Conservation (phyloP, 2,888 invertebrate species). For the Chymomyza procnemis region DNA sequence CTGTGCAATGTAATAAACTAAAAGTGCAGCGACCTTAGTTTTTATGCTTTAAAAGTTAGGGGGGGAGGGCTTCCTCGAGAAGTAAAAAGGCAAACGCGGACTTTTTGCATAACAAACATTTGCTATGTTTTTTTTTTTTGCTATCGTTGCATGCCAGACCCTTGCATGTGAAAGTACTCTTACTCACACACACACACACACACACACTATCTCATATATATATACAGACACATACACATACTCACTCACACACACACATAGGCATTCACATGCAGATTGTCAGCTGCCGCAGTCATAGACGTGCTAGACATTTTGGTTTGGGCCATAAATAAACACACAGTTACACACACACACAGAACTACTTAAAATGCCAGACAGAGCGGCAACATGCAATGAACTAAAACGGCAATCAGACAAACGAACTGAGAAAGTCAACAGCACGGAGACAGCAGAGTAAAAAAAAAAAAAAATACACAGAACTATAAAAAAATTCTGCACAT, state of each 20-base stretch:
- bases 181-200: slow-evolving; percentile 30
- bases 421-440: slow-evolving; percentile 4
- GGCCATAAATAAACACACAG: slow-evolving; percentile 16
- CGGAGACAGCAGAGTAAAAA: not conserved
- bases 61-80: slow-evolving; percentile 9
- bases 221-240: not conserved
- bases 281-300: not conserved
- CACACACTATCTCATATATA: slow-evolving; percentile 30
- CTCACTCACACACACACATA: slow-evolving; percentile 23
- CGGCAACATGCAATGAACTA: slow-evolving; percentile 69
- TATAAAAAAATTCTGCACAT: not conserved
- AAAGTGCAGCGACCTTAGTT: slow-evolving; percentile 64
- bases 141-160: slow-evolving; percentile 35
- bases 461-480: not conserved
- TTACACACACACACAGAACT: slow-evolving; percentile 30
- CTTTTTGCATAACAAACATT: slow-evolving; percentile 66
- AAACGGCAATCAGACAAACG: slow-evolving; percentile 41
- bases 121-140: slow-evolving; percentile 19
- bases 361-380: slow-evolving; percentile 63
- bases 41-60: slow-evolving; percentile 33
- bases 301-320: slow-evolving; percentile 14
- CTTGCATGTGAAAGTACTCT: slow-evolving; percentile 55
- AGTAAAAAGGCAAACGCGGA: slow-evolving; percentile 23
- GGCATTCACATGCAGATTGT: slow-evolving; percentile 1
- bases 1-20: slow-evolving; percentile 30